Evolutionary conservation across 1,140 invertebrate species (phyloP).

Genomic region (Gryon sp.): DNA sequence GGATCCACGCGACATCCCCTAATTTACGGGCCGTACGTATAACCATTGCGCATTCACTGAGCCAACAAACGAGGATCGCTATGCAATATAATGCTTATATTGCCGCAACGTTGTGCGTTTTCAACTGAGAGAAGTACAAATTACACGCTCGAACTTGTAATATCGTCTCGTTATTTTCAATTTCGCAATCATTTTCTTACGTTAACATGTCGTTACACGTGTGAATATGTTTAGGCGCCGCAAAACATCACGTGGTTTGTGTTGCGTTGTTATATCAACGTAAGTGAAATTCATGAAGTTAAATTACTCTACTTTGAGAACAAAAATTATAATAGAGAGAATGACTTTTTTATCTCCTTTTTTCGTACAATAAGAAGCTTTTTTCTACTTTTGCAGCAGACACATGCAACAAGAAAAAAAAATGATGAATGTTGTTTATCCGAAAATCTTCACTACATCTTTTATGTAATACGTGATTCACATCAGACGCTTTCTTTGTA

Average conservation of each 20-base stretch:
- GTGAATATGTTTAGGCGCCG: no score
- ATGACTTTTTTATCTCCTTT: no score
- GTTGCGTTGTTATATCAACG: no score
- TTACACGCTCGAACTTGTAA: slow-evolving; percentile 48
- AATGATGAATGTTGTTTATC: slow-evolving; percentile 32
- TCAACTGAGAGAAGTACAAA: slow-evolving; percentile 31
- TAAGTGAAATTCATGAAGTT: no score
- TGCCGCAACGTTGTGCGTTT: slow-evolving; percentile 21
- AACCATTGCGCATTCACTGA: slow-evolving; percentile 53
- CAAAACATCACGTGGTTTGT: background rate
- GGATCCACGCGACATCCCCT: slow-evolving; percentile 53
- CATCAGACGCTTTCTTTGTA: slow-evolving; percentile 33
- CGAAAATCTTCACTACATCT: slow-evolving; percentile 34
- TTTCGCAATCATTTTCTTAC: slow-evolving; percentile 39
- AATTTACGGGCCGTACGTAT: slow-evolving; percentile 40
- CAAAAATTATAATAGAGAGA: no score
- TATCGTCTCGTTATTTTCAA: slow-evolving; percentile 43
- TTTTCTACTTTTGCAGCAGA: no score
- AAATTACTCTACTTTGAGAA: no score
- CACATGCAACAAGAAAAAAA: background rate
- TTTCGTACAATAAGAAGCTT: no score
- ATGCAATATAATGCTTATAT: slow-evolving; percentile 47
- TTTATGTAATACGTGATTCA: slow-evolving; percentile 53
- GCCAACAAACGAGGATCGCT: slow-evolving; percentile 54
- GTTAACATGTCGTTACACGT: slow-evolving; percentile 4